phyloP scores from a whole-genome alignment of 2,888 invertebrate genomes.

The Zaprionus lineosus region DNA sequence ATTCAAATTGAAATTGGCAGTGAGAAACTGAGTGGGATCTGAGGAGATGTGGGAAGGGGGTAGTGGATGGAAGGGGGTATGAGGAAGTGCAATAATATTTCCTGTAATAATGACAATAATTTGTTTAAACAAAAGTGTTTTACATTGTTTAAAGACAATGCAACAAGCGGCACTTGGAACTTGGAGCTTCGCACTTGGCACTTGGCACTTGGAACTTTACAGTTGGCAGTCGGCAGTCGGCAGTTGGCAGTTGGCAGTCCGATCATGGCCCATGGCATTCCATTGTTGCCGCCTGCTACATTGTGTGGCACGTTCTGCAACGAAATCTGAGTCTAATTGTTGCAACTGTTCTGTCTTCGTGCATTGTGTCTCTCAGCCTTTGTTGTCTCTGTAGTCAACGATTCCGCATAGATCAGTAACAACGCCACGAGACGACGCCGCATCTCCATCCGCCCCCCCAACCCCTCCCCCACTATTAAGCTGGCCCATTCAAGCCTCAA shows the following conservation, averaged over 20 bases:
- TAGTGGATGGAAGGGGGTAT: constrained; percentile 19
- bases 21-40: too few relatives aligned
- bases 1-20: constrained; percentile 45
- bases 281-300: constrained; percentile 23
- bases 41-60: background rate
- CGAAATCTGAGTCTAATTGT: constrained; percentile 58
- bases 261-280: constrained; percentile 27
- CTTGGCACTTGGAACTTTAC: too few relatives aligned
- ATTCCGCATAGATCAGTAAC: constrained; percentile 30
- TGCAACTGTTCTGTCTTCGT: constrained; percentile 43
- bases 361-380: background rate
- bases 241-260: too few relatives aligned
- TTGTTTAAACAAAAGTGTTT: constrained; percentile 59
- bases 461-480: too few relatives aligned
- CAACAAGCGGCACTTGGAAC: constrained; percentile 33
- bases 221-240: too few relatives aligned
- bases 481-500: too few relatives aligned
- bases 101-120: constrained; percentile 53
- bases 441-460: too few relatives aligned
- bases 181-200: constrained; percentile 28
- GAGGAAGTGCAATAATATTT: constrained; percentile 55
- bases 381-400: constrained; percentile 30
- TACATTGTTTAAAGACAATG: constrained; percentile 49
- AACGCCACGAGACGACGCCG: too few relatives aligned
- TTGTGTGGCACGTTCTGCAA: constrained; percentile 63